Base-by-base conservation (phyloP, 2,888 invertebrate species). In the Mythimna loreyi region DNA sequence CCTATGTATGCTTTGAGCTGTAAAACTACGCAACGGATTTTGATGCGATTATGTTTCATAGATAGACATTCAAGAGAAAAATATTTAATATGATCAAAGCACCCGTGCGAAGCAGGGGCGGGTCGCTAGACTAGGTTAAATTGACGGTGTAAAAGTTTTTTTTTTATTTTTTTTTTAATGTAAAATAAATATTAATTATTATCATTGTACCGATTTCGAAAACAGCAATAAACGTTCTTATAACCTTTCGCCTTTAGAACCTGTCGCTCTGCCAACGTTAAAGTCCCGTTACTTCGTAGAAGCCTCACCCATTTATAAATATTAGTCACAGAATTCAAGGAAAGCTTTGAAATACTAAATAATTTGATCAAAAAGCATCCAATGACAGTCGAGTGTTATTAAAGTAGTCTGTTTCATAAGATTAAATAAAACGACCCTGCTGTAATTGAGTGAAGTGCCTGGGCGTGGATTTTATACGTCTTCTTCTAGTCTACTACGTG, bases 341-440 rank as follows among this genome's bases (percentile, higher is more conserved):
- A 68, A 78, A 61, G 21, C 56, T 21, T 30, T 65, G 28, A 30
- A 53, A 60, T 19, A 52, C 52, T 65, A 47, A 75, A 76, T 72
- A 65, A 61, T 53, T 75, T 65, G 11, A 66, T 75, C 16, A 66
- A 71, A 71, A 28, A 76, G 36, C 25, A 30, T 57, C 49, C 21
- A 72, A 68, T 67, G 72, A 56, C 53, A 52, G 47, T 70, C 50
- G 8, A 49, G 25, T 64, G 23, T 63, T 66, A 69, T 67, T 68
- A 78, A 53, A 78, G 47, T 56, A 65, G 53, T 67, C 64, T 36
- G 59, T 66, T 65, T 55, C 50, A 60, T 50, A 56, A 76, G 73
- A 75, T 79, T 75, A 80, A 81, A 84, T 78, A 60, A 67, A 76
- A 74, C 80, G 85, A 79, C 83, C 80, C 75, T 74, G 76, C 28